A percentile compares a stretch with the other conserved stretches of the same genome.
phyloP scores from a whole-genome alignment of 2,888 invertebrate genomes.

The Cosmia pyralina region DNA sequence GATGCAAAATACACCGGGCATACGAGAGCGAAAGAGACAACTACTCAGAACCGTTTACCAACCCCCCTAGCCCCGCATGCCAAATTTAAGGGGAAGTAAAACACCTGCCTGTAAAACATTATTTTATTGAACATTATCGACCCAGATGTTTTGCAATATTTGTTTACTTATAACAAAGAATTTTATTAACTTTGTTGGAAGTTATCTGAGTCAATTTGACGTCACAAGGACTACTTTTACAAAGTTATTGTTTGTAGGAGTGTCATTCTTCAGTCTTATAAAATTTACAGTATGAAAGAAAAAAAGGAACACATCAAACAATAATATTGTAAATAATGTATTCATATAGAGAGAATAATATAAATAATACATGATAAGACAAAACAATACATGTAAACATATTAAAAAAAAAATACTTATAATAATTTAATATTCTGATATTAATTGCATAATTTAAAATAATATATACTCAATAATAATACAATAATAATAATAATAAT shows the following conservation, averaged over 20 bases:
- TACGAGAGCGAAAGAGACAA: constrained; percentile 69
- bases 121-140: constrained; percentile 66
- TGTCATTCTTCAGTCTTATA: constrained; percentile 60
- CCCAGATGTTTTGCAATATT: constrained; percentile 50
- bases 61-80: constrained; percentile 73
- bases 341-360: constrained; percentile 6
- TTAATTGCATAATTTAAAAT: background rate
- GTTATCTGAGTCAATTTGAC: constrained; percentile 38
- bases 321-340: constrained; percentile 30
- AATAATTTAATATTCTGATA: background rate
- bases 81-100: constrained; percentile 77
- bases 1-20: constrained; percentile 67
- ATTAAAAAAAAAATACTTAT: constrained; percentile 18
- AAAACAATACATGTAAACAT: constrained; percentile 21
- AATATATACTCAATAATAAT: too few species aligned
- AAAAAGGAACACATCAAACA: constrained; percentile 20
- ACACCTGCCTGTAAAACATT: constrained; percentile 75
- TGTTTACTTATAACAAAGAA: constrained; percentile 53
- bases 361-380: background rate
- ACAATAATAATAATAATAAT: too few species aligned
- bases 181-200: constrained; percentile 45
- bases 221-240: constrained; percentile 33
- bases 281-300: constrained; percentile 32
- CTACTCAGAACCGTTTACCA: constrained; percentile 75
- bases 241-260: constrained; percentile 39